phyloP scores from a whole-genome alignment of 2,888 invertebrate species.

The Pammene aurita region DNA sequence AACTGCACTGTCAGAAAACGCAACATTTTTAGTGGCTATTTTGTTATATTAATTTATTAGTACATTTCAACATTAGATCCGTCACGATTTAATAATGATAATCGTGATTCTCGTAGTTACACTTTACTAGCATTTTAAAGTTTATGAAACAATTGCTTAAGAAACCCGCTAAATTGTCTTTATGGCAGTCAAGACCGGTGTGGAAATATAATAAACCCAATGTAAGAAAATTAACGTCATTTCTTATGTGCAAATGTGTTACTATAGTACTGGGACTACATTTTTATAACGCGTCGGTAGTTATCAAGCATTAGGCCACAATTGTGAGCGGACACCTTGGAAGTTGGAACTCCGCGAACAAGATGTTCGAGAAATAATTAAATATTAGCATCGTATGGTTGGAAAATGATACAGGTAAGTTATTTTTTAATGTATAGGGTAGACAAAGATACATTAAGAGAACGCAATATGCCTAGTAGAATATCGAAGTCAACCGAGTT shows the following conservation, averaged over 20 bases:
- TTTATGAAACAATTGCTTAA: slow-evolving; percentile 12
- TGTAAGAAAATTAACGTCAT: not conserved
- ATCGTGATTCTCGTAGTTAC: slow-evolving; percentile 13
- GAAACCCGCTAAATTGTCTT: not conserved
- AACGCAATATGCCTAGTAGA: too few species aligned
- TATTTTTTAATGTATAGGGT: too few species aligned
- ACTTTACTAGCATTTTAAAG: not conserved
- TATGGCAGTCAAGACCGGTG: not conserved
- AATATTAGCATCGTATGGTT: too few species aligned
- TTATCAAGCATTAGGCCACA: too few species aligned
- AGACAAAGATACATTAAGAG: too few species aligned
- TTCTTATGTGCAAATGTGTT: not conserved
- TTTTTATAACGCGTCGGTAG: too few species aligned
- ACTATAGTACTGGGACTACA: too few species aligned
- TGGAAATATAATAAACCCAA: slow-evolving; percentile 1
- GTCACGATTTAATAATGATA: slow-evolving; percentile 15
- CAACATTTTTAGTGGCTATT: not conserved
- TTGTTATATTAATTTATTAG: not conserved
- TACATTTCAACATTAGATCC: slow-evolving; percentile 3
- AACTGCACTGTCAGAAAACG: not conserved
- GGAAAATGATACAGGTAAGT: too few species aligned
- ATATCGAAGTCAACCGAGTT: too few species aligned
- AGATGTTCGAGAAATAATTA: too few species aligned
- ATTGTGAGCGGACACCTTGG: too few species aligned
- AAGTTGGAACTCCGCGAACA: too few species aligned